phyloP scores from a whole-genome alignment of 1,140 invertebrate species.

The Phortica variegata region DNA sequence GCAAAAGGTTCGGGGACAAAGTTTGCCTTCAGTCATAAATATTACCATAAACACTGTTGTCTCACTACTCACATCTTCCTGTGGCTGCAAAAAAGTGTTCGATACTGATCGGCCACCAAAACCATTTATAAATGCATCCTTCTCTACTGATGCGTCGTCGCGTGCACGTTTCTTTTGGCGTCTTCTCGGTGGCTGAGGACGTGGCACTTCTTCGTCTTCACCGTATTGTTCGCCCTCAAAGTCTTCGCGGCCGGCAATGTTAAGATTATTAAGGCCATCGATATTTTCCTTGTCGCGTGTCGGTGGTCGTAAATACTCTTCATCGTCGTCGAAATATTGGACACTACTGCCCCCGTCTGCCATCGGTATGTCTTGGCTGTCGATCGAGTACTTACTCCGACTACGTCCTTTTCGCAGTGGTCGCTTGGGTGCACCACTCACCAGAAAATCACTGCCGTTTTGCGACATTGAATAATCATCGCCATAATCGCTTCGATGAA shows the following conservation, averaged over 20 bases:
- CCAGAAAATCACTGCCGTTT: constrained; percentile 48
- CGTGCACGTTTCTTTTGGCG: constrained; percentile 53
- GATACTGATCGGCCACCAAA: constrained; percentile 55
- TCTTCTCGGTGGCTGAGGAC: constrained; percentile 42
- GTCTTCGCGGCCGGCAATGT: constrained; percentile 14
- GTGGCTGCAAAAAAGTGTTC: constrained; percentile 55
- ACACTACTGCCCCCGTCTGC: constrained; percentile 40
- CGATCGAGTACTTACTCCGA: constrained; percentile 55
- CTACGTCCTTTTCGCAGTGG: constrained; percentile 48
- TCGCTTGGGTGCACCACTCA: constrained; percentile 29
- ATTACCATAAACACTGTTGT: constrained; percentile 5
- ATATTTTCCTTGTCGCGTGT: constrained; percentile 14
- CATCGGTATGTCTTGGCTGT: constrained; percentile 48
- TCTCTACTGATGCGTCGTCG: constrained; percentile 55
- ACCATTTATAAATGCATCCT: constrained; percentile 58
- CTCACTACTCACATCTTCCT: constrained; percentile 48
- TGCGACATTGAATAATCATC: constrained; percentile 52
- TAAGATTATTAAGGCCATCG: constrained; percentile 36
- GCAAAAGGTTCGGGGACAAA: neutral
- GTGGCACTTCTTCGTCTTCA: constrained; percentile 4
- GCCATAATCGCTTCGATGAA: constrained; percentile 49
- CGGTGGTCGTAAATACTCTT: constrained; percentile 47
- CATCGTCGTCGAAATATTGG: constrained; percentile 51
- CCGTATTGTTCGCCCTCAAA: constrained; percentile 14
- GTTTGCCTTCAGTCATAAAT: neutral